Evolutionary conservation across 2,797 vertebrate species (phyloP).

Genomic region (Trachops cirrhosus): DNA sequence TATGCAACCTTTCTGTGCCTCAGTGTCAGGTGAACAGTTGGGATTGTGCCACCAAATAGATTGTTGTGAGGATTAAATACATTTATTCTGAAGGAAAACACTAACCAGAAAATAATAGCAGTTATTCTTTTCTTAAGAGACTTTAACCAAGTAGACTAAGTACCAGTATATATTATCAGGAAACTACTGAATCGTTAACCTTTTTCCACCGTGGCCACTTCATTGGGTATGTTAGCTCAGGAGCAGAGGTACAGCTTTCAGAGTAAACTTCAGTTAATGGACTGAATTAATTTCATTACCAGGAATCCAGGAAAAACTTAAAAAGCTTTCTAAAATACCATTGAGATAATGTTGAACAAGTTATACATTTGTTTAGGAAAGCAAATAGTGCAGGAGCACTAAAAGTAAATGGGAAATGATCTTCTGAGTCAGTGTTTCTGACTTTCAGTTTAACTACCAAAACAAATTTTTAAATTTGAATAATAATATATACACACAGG

Average conservation of each 20-base stretch:
- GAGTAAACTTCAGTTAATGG: neutral
- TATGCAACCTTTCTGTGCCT: neutral
- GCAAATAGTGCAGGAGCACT: neutral
- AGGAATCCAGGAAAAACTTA: neutral
- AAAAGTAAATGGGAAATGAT: neutral
- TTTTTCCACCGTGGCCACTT: neutral
- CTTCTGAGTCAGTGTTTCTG: no score
- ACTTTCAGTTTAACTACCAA: neutral
- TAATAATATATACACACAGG: neutral
- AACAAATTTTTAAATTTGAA: neutral
- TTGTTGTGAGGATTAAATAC: neutral
- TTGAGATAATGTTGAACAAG: neutral
- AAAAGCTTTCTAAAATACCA: neutral
- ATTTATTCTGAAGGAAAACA: neutral
- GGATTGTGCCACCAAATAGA: neutral
- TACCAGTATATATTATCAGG: neutral
- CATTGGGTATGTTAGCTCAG: neutral
- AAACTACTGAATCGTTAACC: neutral
- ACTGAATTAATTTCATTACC: neutral
- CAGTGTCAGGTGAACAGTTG: fast-evolving
- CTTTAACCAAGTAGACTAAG: neutral
- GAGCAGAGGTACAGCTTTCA: neutral
- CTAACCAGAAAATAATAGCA: neutral
- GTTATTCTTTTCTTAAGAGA: neutral
- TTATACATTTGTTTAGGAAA: neutral